A percentile compares a stretch with the other conserved stretches of the same genome.
Evolutionary conservation across 2,888 invertebrate species (phyloP).

Genomic region (Shargacucullia verbasci): DNA sequence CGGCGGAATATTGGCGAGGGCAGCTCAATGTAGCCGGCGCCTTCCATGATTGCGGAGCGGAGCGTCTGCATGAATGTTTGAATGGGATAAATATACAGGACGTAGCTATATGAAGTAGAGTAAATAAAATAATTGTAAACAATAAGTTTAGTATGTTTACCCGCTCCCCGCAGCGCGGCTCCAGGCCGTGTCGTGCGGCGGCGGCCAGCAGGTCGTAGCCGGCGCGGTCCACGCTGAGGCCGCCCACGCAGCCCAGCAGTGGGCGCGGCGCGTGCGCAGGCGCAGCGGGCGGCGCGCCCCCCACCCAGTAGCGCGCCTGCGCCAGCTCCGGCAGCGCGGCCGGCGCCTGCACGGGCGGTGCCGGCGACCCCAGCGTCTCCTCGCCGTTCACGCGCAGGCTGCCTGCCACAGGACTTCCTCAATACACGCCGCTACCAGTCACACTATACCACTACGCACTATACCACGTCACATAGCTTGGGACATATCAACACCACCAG

Average conservation of each 20-base stretch:
- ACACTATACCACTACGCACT: not conserved
- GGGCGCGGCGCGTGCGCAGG: constrained; percentile 62
- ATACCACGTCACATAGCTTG: too few species aligned
- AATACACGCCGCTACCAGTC: constrained; percentile 48
- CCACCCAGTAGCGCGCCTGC: constrained; percentile 93
- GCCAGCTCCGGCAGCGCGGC: constrained; percentile 91
- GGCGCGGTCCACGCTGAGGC: constrained; percentile 92
- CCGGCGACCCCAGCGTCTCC: constrained; percentile 91
- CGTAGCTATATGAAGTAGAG: too few species aligned
- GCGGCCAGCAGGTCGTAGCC: constrained; percentile 93
- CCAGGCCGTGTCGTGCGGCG: constrained; percentile 91
- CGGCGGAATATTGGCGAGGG: constrained; percentile 91
- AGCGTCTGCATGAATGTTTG: constrained; percentile 79
- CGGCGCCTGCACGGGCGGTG: constrained; percentile 89
- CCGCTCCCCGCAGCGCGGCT: constrained; percentile 92
- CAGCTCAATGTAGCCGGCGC: constrained; percentile 94
- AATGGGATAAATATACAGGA: too few species aligned
- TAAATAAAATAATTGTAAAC: too few species aligned
- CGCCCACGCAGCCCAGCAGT: constrained; percentile 95
- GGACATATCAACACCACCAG: too few species aligned
- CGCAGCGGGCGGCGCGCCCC: constrained; percentile 94
- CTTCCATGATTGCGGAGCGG: constrained; percentile 93
- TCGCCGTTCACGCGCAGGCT: constrained; percentile 92
- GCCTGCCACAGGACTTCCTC: constrained; percentile 80
- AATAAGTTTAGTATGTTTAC: constrained; percentile 72